phyloP scores from a whole-genome alignment of 1,140 invertebrate species.

The Drosophila nikananu region DNA sequence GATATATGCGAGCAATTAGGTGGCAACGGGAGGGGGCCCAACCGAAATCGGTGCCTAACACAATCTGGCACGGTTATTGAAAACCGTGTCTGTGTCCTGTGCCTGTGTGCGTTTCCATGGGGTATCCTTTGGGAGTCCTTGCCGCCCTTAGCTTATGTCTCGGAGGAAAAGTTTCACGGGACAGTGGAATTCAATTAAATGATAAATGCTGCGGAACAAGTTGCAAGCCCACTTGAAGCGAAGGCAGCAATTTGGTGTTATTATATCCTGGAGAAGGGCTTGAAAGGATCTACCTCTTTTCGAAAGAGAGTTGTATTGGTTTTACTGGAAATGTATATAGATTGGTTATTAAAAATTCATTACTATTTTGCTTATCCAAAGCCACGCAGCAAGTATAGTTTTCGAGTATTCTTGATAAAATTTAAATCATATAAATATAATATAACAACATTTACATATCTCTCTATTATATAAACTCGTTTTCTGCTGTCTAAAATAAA shows the following conservation, averaged over 20 bases:
- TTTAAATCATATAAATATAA: no score
- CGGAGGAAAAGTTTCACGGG: slow-evolving; percentile 9
- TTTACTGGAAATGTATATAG: no score
- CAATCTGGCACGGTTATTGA: slow-evolving; percentile 79
- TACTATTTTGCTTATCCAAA: no score
- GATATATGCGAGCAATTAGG: slow-evolving; percentile 73
- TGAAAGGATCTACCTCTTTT: background rate
- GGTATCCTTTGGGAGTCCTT: slow-evolving; percentile 9
- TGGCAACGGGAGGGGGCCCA: slow-evolving; percentile 10
- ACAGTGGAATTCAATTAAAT: slow-evolving; percentile 37
- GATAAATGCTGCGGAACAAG: slow-evolving; percentile 6
- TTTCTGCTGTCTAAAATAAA: no score
- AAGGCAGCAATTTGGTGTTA: slow-evolving; percentile 3
- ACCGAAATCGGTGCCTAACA: slow-evolving; percentile 63
- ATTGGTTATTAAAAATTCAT: no score
- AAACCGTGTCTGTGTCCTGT: slow-evolving; percentile 34
- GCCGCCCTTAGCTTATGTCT: slow-evolving; percentile 10
- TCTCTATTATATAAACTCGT: no score
- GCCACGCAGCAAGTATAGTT: no score
- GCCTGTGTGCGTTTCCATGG: slow-evolving; percentile 17
- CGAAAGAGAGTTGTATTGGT: no score
- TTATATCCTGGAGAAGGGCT: slow-evolving; percentile 1
- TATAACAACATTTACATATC: no score
- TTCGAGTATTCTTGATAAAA: no score
- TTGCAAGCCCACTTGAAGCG: slow-evolving; percentile 3